Percentiles rank a stretch among this genome's conserved stretches.
Conservation (phyloP, 2,797 vertebrate genomes). For the Xenopus petersii region DNA sequence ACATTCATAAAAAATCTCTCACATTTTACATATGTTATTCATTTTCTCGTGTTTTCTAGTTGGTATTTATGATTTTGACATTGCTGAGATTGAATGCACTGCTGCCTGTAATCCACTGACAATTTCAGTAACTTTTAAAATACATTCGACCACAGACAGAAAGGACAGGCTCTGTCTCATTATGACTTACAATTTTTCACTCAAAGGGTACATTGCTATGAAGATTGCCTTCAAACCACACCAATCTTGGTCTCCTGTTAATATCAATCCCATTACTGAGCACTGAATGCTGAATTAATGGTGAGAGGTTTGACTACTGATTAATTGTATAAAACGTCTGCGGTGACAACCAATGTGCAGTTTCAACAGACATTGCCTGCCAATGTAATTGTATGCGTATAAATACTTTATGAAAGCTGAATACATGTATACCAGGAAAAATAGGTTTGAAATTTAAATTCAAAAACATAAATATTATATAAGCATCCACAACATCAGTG, state of each 20-base stretch:
- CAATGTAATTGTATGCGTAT: constrained; percentile 9
- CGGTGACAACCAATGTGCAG: constrained; percentile 10
- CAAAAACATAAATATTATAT: no score
- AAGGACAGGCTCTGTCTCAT: constrained; percentile 23
- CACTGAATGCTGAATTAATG: constrained; percentile 28
- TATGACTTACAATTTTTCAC: constrained; percentile 41
- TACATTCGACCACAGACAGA: constrained; percentile 22
- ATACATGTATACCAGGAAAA: constrained; percentile 8
- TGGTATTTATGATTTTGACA: constrained; percentile 17
- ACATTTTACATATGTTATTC: constrained; percentile 20
- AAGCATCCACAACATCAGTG: no score
- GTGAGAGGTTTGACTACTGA: constrained; percentile 18
- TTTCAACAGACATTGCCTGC: constrained; percentile 22
- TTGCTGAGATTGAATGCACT: constrained; percentile 12
- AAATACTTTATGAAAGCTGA: constrained; percentile 22
- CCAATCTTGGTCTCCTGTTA: constrained; percentile 27
- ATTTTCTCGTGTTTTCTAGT: constrained; percentile 3
- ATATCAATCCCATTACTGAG: constrained; percentile 29
- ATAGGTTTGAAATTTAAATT: no score
- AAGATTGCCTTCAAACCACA: constrained; percentile 38
- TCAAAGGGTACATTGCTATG: constrained; percentile 18
- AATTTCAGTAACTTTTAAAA: constrained; percentile 35
- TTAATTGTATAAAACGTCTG: constrained; percentile 32
- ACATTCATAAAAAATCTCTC: background rate
- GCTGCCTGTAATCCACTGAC: constrained; percentile 24